Percentiles rank a stretch among this genome's conserved stretches.
phyloP scores from a whole-genome alignment of 2,113 vertebrate genomes.

The Microcebus griseorufus region DNA sequence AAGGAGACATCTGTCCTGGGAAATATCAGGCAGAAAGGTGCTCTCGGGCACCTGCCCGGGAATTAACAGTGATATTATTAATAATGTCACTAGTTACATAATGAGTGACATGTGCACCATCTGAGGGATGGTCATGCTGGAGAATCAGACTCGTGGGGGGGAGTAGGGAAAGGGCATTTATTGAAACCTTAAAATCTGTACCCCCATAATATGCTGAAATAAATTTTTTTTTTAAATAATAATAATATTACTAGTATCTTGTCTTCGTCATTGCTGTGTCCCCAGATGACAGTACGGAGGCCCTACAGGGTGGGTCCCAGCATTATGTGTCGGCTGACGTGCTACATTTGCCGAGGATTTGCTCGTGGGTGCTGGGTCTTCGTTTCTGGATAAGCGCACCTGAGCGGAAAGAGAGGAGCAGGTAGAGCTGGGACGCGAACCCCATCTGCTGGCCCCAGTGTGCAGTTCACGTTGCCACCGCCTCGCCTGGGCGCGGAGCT shows the following conservation, averaged over 20 bases:
- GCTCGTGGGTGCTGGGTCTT: background rate
- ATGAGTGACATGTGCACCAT: too few relatives aligned
- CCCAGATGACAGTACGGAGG: background rate
- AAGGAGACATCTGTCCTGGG: background rate
- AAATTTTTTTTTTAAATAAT: too few relatives aligned
- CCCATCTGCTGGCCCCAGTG: background rate
- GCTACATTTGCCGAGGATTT: background rate
- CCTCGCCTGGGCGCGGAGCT: background rate
- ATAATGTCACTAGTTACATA: too few relatives aligned
- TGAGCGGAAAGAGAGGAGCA: background rate
- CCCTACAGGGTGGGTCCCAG: background rate
- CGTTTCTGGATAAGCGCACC: too few relatives aligned
- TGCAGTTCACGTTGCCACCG: background rate
- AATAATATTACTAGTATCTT: background rate
- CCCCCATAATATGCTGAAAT: too few relatives aligned
- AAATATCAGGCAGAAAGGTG: background rate
- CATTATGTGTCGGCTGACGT: background rate
- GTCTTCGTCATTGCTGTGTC: rapidly evolving
- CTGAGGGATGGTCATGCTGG: too few relatives aligned
- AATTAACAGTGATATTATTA: too few relatives aligned
- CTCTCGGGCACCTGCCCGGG: background rate
- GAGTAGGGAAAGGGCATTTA: too few relatives aligned
- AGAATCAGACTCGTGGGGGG: too few relatives aligned
- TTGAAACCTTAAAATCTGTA: too few relatives aligned
- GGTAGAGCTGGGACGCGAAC: background rate